Evolutionary conservation across 2,888 invertebrate species (phyloP), one percentile per base, ranked within the genome.

Genomic region (Lapara coniferarum): DNA sequence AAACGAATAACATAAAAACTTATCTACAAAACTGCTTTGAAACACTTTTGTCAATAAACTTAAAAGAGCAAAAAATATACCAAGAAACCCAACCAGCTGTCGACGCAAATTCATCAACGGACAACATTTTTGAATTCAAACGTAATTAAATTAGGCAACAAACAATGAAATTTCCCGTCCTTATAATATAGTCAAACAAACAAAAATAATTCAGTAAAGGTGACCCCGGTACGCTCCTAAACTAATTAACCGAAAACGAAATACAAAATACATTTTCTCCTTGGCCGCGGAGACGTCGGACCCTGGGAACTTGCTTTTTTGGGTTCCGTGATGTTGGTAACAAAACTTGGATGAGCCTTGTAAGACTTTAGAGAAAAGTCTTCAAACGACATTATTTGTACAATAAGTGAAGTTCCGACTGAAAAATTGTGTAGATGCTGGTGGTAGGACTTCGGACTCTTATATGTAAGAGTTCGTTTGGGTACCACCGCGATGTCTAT

Each of bases 211-310:
- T 88, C 80, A 75, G 75, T 82, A 80, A 83, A 85, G 83, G 83
- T 84, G 84, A 84, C 82, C 81, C 81, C 72, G 72, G 73, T 78
- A 73, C 77, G 76, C 76, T 76, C 74, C 76, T 84, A 85, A 90
- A 85, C 83, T 86, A 86, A 88, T 89, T 88, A 89, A 78, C 79
- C 81, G 78, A 83, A 85, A 83, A 78, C 79, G 78, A 84, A 86
- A 86, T 83, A 79, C 76, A 84, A 78, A 76, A 78, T 76, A 77
- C 79, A 73, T 78, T 78, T 69, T 72, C 66, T 70, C 71, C 71
- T 70, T 30, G 69, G 46, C 56, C 56, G 46, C 55, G 55, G 66
- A 56, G 66, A 63, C 66, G 55, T 16, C 12, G 49, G 69, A 57
- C 69, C 66, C 55, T 66, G 49, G 25, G 49, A 66, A 56, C 55